Evolutionary conservation across 2,888 invertebrate genomes (phyloP).

Genomic region (Hedychridium roseum): DNA sequence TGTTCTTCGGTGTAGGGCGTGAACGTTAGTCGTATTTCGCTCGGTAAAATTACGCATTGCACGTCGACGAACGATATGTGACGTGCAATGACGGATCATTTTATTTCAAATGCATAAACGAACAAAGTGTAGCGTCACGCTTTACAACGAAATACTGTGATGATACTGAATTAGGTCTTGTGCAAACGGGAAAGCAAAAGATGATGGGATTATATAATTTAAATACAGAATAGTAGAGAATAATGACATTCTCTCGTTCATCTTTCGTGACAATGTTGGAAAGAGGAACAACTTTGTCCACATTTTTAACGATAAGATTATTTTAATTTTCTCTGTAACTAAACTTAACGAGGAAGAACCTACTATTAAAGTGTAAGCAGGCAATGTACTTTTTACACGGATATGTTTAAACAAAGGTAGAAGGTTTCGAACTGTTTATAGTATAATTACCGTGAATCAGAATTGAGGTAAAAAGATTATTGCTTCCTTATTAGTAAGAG

Average conservation of each 20-base stretch:
- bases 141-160: constrained; percentile 23
- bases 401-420: constrained; percentile 31
- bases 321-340: constrained; percentile 58
- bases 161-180: constrained; percentile 25
- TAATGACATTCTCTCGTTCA: constrained; percentile 32
- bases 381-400: constrained; percentile 58
- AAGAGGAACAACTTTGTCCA: constrained; percentile 19
- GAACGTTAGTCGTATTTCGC: constrained; percentile 5
- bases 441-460: constrained; percentile 36
- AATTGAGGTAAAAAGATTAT: constrained; percentile 54
- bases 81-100: not conserved
- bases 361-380: constrained; percentile 49
- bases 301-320: constrained; percentile 53
- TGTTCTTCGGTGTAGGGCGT: constrained; percentile 22
- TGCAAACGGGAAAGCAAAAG: constrained; percentile 39
- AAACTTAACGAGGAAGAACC: constrained; percentile 42
- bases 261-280: constrained; percentile 27
- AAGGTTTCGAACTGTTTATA: constrained; percentile 45
- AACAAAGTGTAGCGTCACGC: constrained; percentile 10
- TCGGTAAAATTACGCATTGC: constrained; percentile 1
- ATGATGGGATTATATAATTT: constrained; percentile 40
- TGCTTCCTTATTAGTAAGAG: constrained; percentile 57
- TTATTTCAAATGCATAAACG: constrained; percentile 7
- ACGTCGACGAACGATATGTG: constrained; percentile 1
- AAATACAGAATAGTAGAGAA: constrained; percentile 34